These are phyloP conservation scores for Andricus curvator DNA, from an alignment of 2,888 invertebrate species.

Conservation along the genomic window DNA sequence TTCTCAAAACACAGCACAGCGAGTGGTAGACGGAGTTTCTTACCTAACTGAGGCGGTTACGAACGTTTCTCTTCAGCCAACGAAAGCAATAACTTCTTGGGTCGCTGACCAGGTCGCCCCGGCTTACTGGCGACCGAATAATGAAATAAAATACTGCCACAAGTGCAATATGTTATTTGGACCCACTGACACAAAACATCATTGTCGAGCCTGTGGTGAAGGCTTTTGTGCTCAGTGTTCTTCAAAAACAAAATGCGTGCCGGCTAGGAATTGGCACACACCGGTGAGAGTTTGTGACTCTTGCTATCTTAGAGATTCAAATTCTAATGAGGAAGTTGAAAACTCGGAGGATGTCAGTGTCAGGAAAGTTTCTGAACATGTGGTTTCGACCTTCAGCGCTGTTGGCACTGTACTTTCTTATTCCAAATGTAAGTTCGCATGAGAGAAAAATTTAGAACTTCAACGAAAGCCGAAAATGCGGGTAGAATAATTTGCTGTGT, in stretches of 20 bases:
- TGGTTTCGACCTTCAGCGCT: slow-evolving; percentile 85
- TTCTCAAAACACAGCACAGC: slow-evolving; percentile 82
- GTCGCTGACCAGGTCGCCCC: slow-evolving; percentile 90
- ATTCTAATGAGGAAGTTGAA: slow-evolving; percentile 68
- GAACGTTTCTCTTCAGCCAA: slow-evolving; percentile 85
- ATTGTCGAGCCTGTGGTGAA: slow-evolving; percentile 89
- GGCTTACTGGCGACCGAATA: slow-evolving; percentile 89
- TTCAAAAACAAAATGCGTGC: slow-evolving; percentile 84
- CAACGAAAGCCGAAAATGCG: too few species aligned
- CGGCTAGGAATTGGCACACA: slow-evolving; percentile 85
- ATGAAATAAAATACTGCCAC: slow-evolving; percentile 85
- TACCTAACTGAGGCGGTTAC: slow-evolving; percentile 83
- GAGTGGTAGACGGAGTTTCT: slow-evolving; percentile 83
- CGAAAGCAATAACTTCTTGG: slow-evolving; percentile 85
- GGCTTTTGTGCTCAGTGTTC: slow-evolving; percentile 89
- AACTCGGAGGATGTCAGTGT: slow-evolving; percentile 79
- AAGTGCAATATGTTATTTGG: slow-evolving; percentile 83
- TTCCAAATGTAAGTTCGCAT: slow-evolving; percentile 82
- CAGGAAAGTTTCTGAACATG: slow-evolving; percentile 85
- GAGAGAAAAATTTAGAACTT: too few species aligned
- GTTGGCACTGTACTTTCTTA: slow-evolving; percentile 86
- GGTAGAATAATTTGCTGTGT: too few species aligned
- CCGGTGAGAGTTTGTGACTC: slow-evolving; percentile 87
- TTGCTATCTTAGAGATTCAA: slow-evolving; percentile 80
- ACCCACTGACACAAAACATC: slow-evolving; percentile 83